A percentile compares a stretch with the other conserved stretches of the same genome.
These are phyloP conservation scores for Latrodectus geometricus DNA, from an alignment of 1,140 invertebrate genomes.

Conservation along the genomic window DNA sequence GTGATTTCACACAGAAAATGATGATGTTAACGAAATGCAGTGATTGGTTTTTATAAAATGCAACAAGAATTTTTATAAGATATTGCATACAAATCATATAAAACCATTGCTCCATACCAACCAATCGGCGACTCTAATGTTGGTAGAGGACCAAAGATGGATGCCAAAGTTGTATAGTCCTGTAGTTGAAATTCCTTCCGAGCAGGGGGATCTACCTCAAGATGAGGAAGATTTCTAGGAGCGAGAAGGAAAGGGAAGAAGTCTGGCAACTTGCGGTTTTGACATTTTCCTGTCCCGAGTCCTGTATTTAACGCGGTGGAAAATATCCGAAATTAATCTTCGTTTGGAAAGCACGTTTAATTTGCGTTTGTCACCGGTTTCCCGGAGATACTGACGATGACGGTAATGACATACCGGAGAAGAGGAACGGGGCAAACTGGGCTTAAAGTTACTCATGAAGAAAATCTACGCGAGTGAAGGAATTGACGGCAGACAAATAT, in stretches of 20 bases:
- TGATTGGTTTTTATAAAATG: too few species aligned
- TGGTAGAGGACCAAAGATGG: background rate
- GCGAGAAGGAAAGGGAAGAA: conserved; percentile 12
- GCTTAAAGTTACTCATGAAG: conserved; percentile 50
- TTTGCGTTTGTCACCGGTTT: conserved; percentile 52
- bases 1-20: too few species aligned
- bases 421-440: background rate
- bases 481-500: conserved; percentile 53
- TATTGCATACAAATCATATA: too few species aligned
- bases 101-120: too few species aligned
- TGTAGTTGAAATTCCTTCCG: background rate
- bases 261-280: conserved; percentile 50
- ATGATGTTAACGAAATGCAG: too few species aligned
- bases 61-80: too few species aligned
- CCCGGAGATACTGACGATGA: conserved; percentile 50
- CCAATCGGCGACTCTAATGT: too few species aligned
- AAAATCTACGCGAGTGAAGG: conserved; percentile 54
- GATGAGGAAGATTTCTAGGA: background rate
- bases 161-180: background rate
- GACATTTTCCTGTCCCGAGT: conserved; percentile 47
- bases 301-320: conserved; percentile 59
- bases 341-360: conserved; percentile 59
- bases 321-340: conserved; percentile 60
- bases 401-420: conserved; percentile 46
- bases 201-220: background rate